Conservation (phyloP, 2,888 invertebrate genomes). For the Nomada hirtipes region DNA sequence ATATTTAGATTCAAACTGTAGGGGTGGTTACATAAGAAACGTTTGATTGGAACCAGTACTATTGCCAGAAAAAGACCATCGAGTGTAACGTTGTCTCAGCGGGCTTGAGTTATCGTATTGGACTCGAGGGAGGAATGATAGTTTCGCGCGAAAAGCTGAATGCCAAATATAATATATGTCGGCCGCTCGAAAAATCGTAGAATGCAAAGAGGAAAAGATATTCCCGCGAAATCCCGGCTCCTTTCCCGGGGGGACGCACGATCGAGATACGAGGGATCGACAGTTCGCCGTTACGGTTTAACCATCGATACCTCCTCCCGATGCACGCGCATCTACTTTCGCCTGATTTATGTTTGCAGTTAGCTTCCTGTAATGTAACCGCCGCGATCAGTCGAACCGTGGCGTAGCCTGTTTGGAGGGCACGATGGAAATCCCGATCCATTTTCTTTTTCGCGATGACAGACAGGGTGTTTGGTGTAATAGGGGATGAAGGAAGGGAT, state of each 20-base stretch:
- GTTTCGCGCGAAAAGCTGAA: constrained; percentile 71
- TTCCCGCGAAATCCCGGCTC: constrained; percentile 59
- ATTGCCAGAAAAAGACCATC: constrained; percentile 29
- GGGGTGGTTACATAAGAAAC: background rate
- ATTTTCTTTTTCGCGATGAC: no score
- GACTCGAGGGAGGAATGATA: constrained; percentile 70
- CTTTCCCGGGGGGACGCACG: constrained; percentile 56
- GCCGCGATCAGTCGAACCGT: background rate
- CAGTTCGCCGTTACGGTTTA: constrained; percentile 55
- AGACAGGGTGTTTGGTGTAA: no score
- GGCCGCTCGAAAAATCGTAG: constrained; percentile 62
- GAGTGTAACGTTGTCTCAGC: constrained; percentile 46
- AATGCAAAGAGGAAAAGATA: constrained; percentile 57
- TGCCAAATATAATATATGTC: constrained; percentile 70
- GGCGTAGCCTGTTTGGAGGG: background rate
- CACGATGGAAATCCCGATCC: background rate
- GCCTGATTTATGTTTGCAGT: constrained; percentile 35
- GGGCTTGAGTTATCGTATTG: constrained; percentile 71
- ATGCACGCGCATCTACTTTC: constrained; percentile 38
- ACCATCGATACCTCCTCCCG: constrained; percentile 44
- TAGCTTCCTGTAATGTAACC: constrained; percentile 11
- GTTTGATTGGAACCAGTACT: constrained; percentile 50
- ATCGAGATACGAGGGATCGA: constrained; percentile 65
- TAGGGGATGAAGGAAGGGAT: no score
- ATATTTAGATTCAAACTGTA: background rate